Evolutionary conservation across 1,140 invertebrate species (phyloP).

Genomic region (Drosophila suzukii): DNA sequence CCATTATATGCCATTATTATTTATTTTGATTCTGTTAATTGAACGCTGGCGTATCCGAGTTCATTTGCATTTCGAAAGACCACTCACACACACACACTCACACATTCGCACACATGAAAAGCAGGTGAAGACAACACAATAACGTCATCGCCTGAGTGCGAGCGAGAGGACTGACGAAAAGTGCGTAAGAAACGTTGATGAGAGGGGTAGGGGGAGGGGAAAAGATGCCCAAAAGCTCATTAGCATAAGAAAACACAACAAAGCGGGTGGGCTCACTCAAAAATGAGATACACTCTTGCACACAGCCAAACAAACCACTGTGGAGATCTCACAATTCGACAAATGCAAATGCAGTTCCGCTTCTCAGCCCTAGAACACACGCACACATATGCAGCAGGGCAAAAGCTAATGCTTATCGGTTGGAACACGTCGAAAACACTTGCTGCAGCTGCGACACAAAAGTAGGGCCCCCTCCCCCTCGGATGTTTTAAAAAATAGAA

Average conservation of each 20-base stretch:
- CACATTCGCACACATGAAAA: slow-evolving; percentile 10
- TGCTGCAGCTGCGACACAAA: slow-evolving; percentile 69
- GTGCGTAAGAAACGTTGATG: slow-evolving; percentile 21
- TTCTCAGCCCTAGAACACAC: slow-evolving; percentile 21
- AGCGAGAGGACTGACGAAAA: slow-evolving; percentile 23
- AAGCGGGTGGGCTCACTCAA: slow-evolving; percentile 39
- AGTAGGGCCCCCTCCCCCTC: background rate
- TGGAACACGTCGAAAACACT: slow-evolving; percentile 59
- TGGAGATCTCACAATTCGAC: slow-evolving; percentile 46
- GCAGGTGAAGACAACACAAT: slow-evolving; percentile 66
- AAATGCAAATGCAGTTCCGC: slow-evolving; percentile 54
- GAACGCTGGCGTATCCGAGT: slow-evolving; percentile 37
- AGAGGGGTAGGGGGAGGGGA: slow-evolving; percentile 5
- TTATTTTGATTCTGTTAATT: slow-evolving; percentile 73
- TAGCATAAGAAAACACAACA: slow-evolving; percentile 78
- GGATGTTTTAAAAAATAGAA: slow-evolving; percentile 23
- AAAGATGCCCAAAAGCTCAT: slow-evolving; percentile 66
- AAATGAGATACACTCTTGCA: slow-evolving; percentile 52
- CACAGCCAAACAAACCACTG: slow-evolving; percentile 33
- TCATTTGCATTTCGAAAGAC: slow-evolving; percentile 59
- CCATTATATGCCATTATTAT: slow-evolving; percentile 42
- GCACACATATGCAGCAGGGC: slow-evolving; percentile 16
- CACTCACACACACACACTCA: slow-evolving; percentile 6
- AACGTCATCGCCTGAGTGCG: slow-evolving; percentile 58
- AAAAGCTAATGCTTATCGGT: slow-evolving; percentile 59